Evolutionary conservation across 2,888 invertebrate species (phyloP).

Genomic region (Pollenia griseotomentosa): DNA sequence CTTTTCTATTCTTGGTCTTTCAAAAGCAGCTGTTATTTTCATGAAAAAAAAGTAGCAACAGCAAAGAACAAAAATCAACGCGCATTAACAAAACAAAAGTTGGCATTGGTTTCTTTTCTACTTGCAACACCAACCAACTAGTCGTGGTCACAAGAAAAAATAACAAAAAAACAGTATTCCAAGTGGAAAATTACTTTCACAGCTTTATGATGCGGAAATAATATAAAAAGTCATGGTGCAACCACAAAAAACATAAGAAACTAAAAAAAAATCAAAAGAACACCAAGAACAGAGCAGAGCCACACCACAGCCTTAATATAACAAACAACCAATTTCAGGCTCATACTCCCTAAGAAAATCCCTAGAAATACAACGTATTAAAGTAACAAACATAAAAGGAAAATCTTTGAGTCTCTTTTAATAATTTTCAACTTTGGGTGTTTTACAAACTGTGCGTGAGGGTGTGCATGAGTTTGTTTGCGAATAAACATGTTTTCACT

Average conservation of each 20-base stretch:
- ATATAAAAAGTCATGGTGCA: constrained; percentile 82
- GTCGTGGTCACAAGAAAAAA: neutral
- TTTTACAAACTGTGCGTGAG: too few relatives aligned
- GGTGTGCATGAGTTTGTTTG: too few relatives aligned
- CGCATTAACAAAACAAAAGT: constrained; percentile 34
- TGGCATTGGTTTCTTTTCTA: constrained; percentile 53
- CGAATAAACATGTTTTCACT: too few relatives aligned
- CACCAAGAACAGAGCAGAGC: neutral
- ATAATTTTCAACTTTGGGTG: too few relatives aligned
- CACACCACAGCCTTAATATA: constrained; percentile 48
- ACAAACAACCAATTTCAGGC: neutral
- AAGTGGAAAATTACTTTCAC: constrained; percentile 84
- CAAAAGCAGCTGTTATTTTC: constrained; percentile 57
- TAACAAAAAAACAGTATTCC: constrained; percentile 75
- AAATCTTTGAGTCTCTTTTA: too few relatives aligned
- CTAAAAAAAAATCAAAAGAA: neutral
- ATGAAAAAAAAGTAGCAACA: neutral
- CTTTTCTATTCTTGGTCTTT: constrained; percentile 38
- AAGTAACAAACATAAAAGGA: too few relatives aligned
- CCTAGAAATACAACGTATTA: constrained; percentile 21
- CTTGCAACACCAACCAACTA: constrained; percentile 27
- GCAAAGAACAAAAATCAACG: constrained; percentile 18
- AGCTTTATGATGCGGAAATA: constrained; percentile 84
- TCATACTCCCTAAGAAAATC: constrained; percentile 39
- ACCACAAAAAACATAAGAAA: constrained; percentile 54